Percentiles rank a stretch among this genome's conserved stretches.
Evolutionary conservation across 2,888 invertebrate genomes (phyloP).

Genomic region (Meghimatium bilineatum): DNA sequence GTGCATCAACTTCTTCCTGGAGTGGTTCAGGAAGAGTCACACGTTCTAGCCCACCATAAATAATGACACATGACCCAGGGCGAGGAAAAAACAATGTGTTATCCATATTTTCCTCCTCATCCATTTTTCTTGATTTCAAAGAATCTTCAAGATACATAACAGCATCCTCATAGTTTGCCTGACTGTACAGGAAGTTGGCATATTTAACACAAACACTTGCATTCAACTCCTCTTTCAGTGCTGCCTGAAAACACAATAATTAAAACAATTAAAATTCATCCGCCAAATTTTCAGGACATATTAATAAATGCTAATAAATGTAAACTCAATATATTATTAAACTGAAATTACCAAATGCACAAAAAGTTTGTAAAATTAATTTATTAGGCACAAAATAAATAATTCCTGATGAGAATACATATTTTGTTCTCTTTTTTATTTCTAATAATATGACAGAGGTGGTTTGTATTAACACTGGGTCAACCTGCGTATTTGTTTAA

Average conservation of each 20-base stretch:
- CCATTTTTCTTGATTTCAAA: conserved; percentile 54
- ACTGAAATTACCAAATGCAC: too few species aligned
- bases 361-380: too few species aligned
- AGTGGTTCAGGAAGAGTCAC: conserved; percentile 74
- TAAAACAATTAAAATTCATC: too few species aligned
- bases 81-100: conserved; percentile 49
- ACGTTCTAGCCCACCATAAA: conserved; percentile 73
- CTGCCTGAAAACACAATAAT: conserved; percentile 60
- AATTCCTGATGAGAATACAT: too few species aligned
- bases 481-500: too few species aligned
- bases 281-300: too few species aligned
- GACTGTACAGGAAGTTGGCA: conserved; percentile 74
- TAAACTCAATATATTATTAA: too few species aligned
- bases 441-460: too few species aligned
- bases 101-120: conserved; percentile 37
- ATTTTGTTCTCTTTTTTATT: too few species aligned
- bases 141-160: conserved; percentile 68
- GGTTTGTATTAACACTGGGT: too few species aligned
- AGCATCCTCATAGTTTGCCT: conserved; percentile 72
- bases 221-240: conserved; percentile 67
- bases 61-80: conserved; percentile 56
- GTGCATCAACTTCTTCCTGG: conserved; percentile 73
- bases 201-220: conserved; percentile 72
- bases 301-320: too few species aligned
- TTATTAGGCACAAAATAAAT: too few species aligned